Evolutionary conservation across 1,140 invertebrate species (phyloP).

Genomic region (Apis cerana): DNA sequence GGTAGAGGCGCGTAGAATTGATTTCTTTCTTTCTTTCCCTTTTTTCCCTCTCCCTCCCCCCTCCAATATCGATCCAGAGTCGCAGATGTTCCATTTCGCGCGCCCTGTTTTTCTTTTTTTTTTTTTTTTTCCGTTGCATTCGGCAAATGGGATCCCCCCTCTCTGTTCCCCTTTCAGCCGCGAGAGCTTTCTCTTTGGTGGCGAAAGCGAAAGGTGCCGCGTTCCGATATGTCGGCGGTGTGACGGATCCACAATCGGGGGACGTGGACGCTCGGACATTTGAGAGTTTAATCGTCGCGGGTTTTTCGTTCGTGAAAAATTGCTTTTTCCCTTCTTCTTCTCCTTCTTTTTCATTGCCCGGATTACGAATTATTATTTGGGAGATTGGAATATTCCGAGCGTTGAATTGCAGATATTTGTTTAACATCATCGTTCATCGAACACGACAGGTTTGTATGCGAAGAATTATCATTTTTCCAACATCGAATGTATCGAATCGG

Average conservation of each 20-base stretch:
- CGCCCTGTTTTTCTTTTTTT: conserved; percentile 14
- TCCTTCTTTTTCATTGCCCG: no score
- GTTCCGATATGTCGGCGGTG: no score
- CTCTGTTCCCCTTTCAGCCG: no score
- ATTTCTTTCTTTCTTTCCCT: not conserved
- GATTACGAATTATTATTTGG: no score
- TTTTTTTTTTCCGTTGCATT: not conserved
- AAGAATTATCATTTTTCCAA: no score
- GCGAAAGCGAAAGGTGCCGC: conserved; percentile 2
- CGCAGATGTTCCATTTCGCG: conserved; percentile 25
- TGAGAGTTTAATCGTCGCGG: conserved; percentile 8
- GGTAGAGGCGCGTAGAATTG: not conserved
- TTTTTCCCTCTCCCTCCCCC: no score
- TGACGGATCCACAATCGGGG: not conserved
- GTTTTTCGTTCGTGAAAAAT: not conserved
- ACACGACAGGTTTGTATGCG: no score
- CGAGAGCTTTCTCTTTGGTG: not conserved
- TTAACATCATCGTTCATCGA: no score
- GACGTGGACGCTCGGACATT: not conserved
- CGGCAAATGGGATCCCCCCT: not conserved
- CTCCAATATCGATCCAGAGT: not conserved
- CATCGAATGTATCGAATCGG: no score
- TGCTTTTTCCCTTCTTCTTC: not conserved
- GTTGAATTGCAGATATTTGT: no score
- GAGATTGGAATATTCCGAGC: no score